Base-by-base conservation (phyloP, 2,888 invertebrate species). In the Leptopterna dolabrata region DNA sequence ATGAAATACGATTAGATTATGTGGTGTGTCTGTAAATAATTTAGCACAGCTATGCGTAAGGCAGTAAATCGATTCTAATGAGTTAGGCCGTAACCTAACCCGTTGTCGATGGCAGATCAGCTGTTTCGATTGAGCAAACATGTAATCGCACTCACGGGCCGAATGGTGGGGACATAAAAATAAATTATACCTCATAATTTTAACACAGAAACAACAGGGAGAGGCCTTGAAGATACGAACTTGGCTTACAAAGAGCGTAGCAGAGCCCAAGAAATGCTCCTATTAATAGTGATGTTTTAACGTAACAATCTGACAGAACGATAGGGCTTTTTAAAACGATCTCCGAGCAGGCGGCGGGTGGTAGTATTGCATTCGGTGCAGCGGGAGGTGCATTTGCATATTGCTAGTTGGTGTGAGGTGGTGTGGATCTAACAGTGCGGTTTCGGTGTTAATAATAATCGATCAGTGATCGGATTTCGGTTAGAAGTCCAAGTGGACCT, bases 261-360 rank as follows among this genome's bases (percentile, higher is more conserved):
- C 29, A 30, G 71, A 3, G 70, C 88, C 87, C 87, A 88, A 88
- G 88, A 88, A 88, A 63, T 47, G 86, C 29, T 11, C 27, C 86
- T 88, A 88, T 76, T 85, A 80, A 86, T 88, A 88, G 84, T 41
- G 43, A 63, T 24, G 36, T 41, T 27, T 36, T 55, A 30, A 11
- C 81, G 51, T 55, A 45, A 55, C 73, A 29, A 24, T 73, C 24
- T 27, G 27, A 24, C 19, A 19, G 24, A 24, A 47, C 43, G 24
- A 80, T 47, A 27, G 45, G 19, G 6, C n/a, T 80, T 45, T 29
- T 47, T 47, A 30, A 47, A 80, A 45, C 29, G 16, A 80, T 47
- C 43, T 45, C 24, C 9, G 24, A 45, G 16, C 47, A 43, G 80
- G 30, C 47, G 45, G 24, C 24, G 63, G 63, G 27, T 27, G 63